phyloP scores from a whole-genome alignment of 2,113 vertebrate species.

The Corapipo altera region DNA sequence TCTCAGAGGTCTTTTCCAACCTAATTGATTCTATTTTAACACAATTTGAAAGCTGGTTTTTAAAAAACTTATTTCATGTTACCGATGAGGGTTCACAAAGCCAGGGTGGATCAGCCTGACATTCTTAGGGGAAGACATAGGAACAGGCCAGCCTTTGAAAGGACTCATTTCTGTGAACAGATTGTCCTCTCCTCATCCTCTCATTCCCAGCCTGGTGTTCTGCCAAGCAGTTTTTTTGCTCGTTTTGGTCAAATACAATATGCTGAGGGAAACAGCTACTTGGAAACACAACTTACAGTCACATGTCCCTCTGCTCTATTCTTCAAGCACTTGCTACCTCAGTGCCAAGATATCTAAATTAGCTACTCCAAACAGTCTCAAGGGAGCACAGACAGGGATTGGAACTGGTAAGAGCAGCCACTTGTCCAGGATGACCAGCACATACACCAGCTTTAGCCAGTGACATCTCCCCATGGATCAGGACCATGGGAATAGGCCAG shows the following conservation, averaged over 20 bases:
- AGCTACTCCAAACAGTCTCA: slow-evolving; percentile 3
- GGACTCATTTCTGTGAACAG: slow-evolving; percentile 61
- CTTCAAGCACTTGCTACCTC: slow-evolving; percentile 47
- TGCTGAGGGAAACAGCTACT: slow-evolving; percentile 71
- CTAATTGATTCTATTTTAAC: not conserved
- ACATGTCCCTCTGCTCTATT: slow-evolving; percentile 68
- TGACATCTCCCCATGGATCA: not conserved
- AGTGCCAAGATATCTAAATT: not conserved
- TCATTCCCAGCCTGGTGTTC: slow-evolving; percentile 72
- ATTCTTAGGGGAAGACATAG: slow-evolving; percentile 26
- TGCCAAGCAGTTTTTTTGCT: slow-evolving; percentile 62
- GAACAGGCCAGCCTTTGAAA: slow-evolving; percentile 31
- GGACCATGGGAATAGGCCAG: not conserved
- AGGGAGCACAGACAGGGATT: not conserved
- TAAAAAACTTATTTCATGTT: not conserved
- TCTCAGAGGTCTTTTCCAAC: not conserved
- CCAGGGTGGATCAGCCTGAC: slow-evolving; percentile 32
- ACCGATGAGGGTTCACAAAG: not conserved
- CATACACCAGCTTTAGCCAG: not conserved
- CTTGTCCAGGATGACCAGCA: not conserved
- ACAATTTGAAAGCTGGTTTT: not conserved
- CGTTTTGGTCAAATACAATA: slow-evolving; percentile 70
- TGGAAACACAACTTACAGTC: slow-evolving; percentile 73
- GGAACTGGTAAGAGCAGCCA: not conserved
- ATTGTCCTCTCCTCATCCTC: slow-evolving; percentile 59